Evolutionary conservation across 2,888 invertebrate genomes (phyloP), one percentile per base, ranked within the genome.

Genomic region (Mythimna vitellina): DNA sequence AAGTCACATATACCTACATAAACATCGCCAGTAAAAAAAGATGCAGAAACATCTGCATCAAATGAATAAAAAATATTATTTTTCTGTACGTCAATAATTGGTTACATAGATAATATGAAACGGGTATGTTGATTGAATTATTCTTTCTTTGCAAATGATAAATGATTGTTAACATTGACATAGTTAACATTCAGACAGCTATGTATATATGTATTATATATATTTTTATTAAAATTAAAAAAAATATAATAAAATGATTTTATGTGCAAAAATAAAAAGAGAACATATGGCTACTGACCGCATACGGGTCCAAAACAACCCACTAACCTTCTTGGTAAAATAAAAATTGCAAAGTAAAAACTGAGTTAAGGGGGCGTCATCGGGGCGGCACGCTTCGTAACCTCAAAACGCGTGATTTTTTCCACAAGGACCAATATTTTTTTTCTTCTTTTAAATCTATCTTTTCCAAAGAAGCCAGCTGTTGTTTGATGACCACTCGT

Each of bases 401-500:
- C 90, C 92, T 90, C 91, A 89, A 90, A 91, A 89, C 86, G 88
- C 83, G 80, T 81, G 74, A 86, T 88, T 92, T 92, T 78, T 81
- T 79, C 74, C 67, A 66, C 56, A 74, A 79, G 57, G 65, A 69
- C 64, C 72, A 62, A 65, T 74, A n/a, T 92, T 92, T 91, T 89
- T 82, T 80, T 69, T 20, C 46, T 69, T 57, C 42, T 57, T 66
- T 70, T 65, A 71, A 70, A 65, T 73, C 72, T 84, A 70, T 75
- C 89, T 90, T 92, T 91, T 88, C 86, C 65, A 79, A 79, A 85
- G 83, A 88, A 88, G 82, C 89, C 96, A 96, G 94, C 94, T 96
- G 96, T 91, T 93, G 90, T 93, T 92, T 90, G 93, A 93, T 94
- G 95, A 95, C 96, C 96, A 95, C 94, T 95, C 93, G 87, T 92